Evolutionary conservation across 2,113 vertebrate species (phyloP).

Genomic region (Sisor rabdophorus): DNA sequence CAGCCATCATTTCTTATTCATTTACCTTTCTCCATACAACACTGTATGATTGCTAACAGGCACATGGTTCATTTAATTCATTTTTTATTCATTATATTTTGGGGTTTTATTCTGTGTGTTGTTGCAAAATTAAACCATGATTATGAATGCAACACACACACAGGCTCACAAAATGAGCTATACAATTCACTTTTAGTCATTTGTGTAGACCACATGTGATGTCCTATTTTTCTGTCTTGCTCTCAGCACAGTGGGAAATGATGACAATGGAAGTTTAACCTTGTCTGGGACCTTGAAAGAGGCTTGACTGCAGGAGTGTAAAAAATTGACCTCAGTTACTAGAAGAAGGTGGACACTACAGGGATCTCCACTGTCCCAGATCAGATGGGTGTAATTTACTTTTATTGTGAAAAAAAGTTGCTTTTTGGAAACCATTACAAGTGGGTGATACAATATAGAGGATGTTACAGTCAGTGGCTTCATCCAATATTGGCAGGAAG

Average conservation of each 20-base stretch:
- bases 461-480: neutral
- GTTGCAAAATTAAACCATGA: neutral
- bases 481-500: too few species aligned
- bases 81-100: neutral
- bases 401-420: conserved; percentile 51
- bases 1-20: neutral
- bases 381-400: conserved; percentile 59
- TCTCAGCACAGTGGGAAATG: conserved; percentile 27
- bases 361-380: conserved; percentile 50
- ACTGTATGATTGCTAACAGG: neutral
- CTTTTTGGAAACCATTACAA: conserved; percentile 53
- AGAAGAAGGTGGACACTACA: conserved; percentile 29
- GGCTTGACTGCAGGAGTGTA: conserved; percentile 34
- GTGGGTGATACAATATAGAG: conserved; percentile 13
- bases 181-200: neutral
- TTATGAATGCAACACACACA: neutral
- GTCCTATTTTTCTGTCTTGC: conserved; percentile 16
- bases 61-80: neutral
- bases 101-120: neutral
- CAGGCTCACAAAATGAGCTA: neutral
- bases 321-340: conserved; percentile 37
- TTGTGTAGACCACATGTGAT: conserved; percentile 7
- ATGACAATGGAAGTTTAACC: conserved; percentile 41
- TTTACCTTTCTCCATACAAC: neutral
- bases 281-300: conserved; percentile 39